Conservation (phyloP, 2,113 vertebrate genomes). For the Oostethus manadensis region DNA sequence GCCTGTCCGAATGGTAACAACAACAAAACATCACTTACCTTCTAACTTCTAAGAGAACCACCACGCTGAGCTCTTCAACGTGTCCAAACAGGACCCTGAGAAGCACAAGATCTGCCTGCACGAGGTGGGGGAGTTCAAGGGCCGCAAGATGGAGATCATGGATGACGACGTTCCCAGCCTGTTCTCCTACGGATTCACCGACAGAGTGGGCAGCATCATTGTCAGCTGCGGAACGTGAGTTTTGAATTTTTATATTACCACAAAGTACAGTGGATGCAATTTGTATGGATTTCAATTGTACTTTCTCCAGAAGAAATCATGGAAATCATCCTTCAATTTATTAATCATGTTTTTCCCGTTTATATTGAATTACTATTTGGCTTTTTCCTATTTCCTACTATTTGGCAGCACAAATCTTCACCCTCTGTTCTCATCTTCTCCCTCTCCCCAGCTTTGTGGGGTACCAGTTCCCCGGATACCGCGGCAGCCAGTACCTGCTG, state of each 20-base stretch:
- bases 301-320: too few relatives aligned
- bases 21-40: not conserved
- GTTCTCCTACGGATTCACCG: conserved; percentile 78
- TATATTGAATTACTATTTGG: too few relatives aligned
- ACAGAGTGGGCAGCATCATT: conserved; percentile 76
- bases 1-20: conserved; percentile 73
- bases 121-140: conserved; percentile 79
- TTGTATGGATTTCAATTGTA: too few relatives aligned
- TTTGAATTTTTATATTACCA: too few relatives aligned
- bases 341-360: too few relatives aligned
- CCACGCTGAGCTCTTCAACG: not conserved
- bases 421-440: not conserved
- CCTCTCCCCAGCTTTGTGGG: conserved; percentile 68
- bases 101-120: conserved; percentile 83
- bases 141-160: conserved; percentile 83
- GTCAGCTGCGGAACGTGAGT: conserved; percentile 80
- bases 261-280: too few relatives aligned
- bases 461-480: conserved; percentile 81
- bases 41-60: not conserved
- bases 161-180: conserved; percentile 78
- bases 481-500: conserved; percentile 79
- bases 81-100: conserved; percentile 69
- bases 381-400: too few relatives aligned
- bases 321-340: too few relatives aligned
- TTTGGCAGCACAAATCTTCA: too few relatives aligned